Base-by-base conservation (phyloP, 2,888 invertebrate genomes). In the Epirrita christyi region DNA sequence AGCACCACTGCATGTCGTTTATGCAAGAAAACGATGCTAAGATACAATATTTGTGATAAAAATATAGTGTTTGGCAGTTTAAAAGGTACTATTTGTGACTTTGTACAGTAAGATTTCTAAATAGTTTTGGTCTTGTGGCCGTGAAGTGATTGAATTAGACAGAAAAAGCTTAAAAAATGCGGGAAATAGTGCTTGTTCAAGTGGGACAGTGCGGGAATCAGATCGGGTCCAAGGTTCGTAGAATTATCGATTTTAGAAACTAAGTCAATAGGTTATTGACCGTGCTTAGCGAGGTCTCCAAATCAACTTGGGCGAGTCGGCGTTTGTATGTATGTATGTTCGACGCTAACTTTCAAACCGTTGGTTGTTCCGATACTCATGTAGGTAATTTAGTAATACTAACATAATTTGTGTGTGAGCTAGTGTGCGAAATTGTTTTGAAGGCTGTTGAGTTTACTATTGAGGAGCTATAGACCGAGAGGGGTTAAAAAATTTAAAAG, bases 151-250 rank as follows among this genome's bases (percentile, higher is more conserved):
- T 32, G 32, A 32, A 32, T 32, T 7, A 32, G 32, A 32, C 32
- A 32, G 32, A 32, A 32, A 32, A 32, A 7, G 9, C 9, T 9
- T 2, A 32, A 32, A 29, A 32, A 9, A 32, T 32, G 32, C 32
- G 32, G 32, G 32, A 98, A 94, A 98, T 98, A 73, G 97, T 98
- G 61, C 97, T 98, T 83, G 94, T 98, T 56, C 98, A 98, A 86
- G 96, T 97, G 57, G 98, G 98, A 49, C 97, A 97, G 85, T 98
- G 97, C 83, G 98, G 98, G 50, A 98, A 98, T 88, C 98, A 98
- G 88, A 98, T 98, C 79, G 98, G 98, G 69, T 96, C 97, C 51
- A 98, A 97, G 94, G 96, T 96, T 88, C 78, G 68, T 68, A 9
- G 8, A 32, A 32, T 32, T 9, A 32, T 32, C 32, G 32, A 32